phyloP scores from a whole-genome alignment of 2,113 vertebrate genomes.

The Benitochromis conjunctus region DNA sequence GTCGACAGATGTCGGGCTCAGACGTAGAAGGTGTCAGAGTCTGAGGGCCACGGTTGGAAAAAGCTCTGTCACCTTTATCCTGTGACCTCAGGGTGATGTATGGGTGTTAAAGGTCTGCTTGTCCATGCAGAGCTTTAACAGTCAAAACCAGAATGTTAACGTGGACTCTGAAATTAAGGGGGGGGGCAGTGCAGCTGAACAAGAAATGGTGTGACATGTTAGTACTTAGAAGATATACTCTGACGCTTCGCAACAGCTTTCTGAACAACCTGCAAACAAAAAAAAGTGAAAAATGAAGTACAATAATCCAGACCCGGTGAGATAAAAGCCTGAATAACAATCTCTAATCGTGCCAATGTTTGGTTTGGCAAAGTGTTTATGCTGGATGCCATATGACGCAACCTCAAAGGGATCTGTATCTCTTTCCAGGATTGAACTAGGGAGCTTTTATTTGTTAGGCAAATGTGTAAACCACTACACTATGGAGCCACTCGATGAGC shows the following conservation, averaged over 20 bases:
- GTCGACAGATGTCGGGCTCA: no score
- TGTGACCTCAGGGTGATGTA: background rate
- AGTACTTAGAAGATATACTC: background rate
- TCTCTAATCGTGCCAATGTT: background rate
- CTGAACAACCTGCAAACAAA: background rate
- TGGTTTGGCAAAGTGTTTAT: background rate
- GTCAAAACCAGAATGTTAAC: background rate
- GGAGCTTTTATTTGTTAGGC: background rate
- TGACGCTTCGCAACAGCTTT: background rate
- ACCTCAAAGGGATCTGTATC: background rate
- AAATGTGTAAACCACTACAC: background rate
- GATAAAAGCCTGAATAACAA: background rate
- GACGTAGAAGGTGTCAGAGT: background rate
- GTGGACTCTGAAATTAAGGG: background rate
- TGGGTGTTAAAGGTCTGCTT: background rate
- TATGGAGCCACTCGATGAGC: background rate
- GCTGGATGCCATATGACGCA: rapidly evolving
- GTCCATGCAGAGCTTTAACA: background rate
- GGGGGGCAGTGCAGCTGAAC: no score
- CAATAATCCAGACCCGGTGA: background rate
- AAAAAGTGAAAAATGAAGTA: rapidly evolving
- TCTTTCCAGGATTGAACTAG: background rate
- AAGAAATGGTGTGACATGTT: background rate
- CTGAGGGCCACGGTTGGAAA: background rate
- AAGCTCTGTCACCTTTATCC: background rate